Base-by-base conservation (phyloP, 2,113 vertebrate genomes). In the Vulpes lagopus region DNA sequence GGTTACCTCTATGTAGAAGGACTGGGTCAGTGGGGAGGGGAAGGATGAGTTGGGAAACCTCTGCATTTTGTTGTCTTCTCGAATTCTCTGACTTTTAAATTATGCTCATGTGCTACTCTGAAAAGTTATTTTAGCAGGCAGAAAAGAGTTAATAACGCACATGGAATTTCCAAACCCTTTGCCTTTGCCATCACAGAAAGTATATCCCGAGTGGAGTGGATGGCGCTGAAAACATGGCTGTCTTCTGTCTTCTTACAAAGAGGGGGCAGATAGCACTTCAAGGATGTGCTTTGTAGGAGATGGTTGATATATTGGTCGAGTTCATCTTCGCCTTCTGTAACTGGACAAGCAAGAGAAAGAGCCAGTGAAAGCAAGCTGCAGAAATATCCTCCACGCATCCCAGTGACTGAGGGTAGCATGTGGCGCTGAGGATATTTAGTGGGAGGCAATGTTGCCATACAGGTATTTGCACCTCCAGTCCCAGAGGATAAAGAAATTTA, bases 121-220 rank as follows among this genome's bases (percentile, higher is more conserved):
- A 94, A 15, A 92, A 88, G 38, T n/a, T 84, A 89, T 83, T 67
- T 96, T 87, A 87, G 89, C 4, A 86, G 55, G 62, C 38, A 92
- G 62, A 91, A 82, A 95, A 94, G 51, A 94, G 55, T 85, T 69
- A 93, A 57, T 92, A 79, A 98, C 99, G 98, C 98, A 99, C 99
- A 99, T 97, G 99, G 99, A 90, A 99, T 98, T 96, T 99, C 99
- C 83, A 99, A 98, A 93, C 99, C 99, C 97, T 99, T 99, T 65
- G 99, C 99, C 98, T 99, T 99, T 62, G 99, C 99, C 99, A 99
- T 99, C 92, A 99, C 98, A 1, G 99, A 99, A 98, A 99, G 98
- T 96, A 99, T 99, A 96, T 99, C 99, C 95, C 99, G 98, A 30
- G 99, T 99, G 82, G 99, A 99, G 98, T 99, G 99, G 93, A 99